Conservation (phyloP, 30 jellyfish, hydroid and myxozoan species). For the Turritopsis rubra region DNA sequence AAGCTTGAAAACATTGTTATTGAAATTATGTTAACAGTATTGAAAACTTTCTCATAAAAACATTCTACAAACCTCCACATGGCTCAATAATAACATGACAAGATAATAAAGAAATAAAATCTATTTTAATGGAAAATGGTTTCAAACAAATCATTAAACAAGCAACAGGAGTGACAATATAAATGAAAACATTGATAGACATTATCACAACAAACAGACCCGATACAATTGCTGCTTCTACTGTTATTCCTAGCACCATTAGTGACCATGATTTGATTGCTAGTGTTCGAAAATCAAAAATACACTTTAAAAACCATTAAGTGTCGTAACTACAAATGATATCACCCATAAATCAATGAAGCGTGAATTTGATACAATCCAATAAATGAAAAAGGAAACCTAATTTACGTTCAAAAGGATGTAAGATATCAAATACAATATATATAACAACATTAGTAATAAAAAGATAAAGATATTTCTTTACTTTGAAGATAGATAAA, state of each 20-base stretch:
- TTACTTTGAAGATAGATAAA: too few species aligned
- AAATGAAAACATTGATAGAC: background rate
- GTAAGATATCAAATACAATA: too few species aligned
- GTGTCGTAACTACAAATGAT: background rate
- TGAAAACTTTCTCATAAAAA: background rate
- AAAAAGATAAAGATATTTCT: too few species aligned
- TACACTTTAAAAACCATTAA: background rate
- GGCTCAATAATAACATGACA: background rate
- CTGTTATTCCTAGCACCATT: background rate
- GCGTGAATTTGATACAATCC: background rate
- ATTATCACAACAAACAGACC: slow-evolving; percentile 3
- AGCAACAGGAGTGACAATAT: background rate
- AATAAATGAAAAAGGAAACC: too few species aligned
- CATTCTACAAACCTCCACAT: background rate
- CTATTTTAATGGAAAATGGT: background rate
- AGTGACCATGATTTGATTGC: slow-evolving; percentile 11
- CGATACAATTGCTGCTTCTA: background rate
- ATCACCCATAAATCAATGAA: background rate
- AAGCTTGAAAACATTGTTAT: background rate
- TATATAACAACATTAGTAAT: too few species aligned
- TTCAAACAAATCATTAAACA: background rate
- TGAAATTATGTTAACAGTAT: background rate
- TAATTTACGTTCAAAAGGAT: too few species aligned
- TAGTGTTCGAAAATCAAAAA: background rate
- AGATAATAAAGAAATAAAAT: background rate